These are phyloP conservation scores for Perca fluviatilis DNA, from an alignment of 2,113 vertebrate species.

Conservation along the genomic window DNA sequence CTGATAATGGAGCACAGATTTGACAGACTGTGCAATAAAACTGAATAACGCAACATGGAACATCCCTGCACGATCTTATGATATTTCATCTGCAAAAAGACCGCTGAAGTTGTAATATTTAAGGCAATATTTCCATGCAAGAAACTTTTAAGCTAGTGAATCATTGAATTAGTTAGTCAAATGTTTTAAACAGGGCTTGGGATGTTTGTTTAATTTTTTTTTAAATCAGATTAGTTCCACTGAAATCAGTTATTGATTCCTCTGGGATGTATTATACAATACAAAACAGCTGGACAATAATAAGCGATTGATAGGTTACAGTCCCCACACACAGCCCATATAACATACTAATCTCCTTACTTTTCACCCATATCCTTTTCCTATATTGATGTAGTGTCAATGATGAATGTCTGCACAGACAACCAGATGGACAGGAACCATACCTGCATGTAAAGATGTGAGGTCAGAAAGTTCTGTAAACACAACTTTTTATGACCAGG, in stretches of 20 bases:
- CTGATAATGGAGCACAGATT: background rate
- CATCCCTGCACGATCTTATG: background rate
- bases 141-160: background rate
- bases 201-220: background rate
- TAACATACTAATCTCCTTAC: background rate
- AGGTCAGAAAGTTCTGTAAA: constrained; percentile 40
- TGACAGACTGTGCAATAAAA: background rate
- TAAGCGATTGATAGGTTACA: background rate
- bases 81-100: background rate
- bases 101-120: background rate
- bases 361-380: constrained; percentile 25
- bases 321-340: background rate
- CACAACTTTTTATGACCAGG: background rate
- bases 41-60: background rate
- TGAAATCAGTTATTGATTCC: background rate
- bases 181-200: background rate
- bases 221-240: background rate
- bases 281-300: background rate
- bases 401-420: constrained; percentile 32
- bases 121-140: background rate
- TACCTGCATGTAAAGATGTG: constrained; percentile 52
- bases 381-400: constrained; percentile 33
- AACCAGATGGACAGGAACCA: constrained; percentile 40
- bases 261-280: background rate
- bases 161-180: background rate